Evolutionary conservation across 92 coral and sea anemone species (phyloP), one percentile per base, ranked within the genome.

Genomic region (Phenganax marumi): DNA sequence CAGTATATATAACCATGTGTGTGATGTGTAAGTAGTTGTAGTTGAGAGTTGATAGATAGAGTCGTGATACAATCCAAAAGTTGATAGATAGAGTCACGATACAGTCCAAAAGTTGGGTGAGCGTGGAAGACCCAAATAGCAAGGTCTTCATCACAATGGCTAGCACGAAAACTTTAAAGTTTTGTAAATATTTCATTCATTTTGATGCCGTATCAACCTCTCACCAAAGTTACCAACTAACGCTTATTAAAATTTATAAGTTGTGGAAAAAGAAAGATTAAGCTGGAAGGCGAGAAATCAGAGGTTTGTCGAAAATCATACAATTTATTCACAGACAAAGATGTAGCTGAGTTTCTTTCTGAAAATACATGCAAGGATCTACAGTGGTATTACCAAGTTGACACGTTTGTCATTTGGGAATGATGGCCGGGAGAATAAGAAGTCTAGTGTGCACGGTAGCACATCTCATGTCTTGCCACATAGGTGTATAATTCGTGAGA

Each of bases 401-500:
- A 75, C 64, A 75, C 81, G 81, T 9, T 51, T 75, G 10, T 52
- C 65, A 53, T 50, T 75, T 18, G 58, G 11, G 60, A 11, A 50
- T 50, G 79, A 52, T 50, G 7, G 50, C 24, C 65, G 25, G 2
- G 48, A 3, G 13, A 18, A 62, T 43, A 62, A 22, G 69, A 56
- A 17, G 62, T 56, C 60, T 50, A 8, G 65, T 55, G 68, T 75
- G 26, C 24, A 60, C 16, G 79, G 61, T 50, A 3, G 61, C 19
- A 52, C 68, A 55, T 75, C 81, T 76, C 66, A 76, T 76, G 81
- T 76, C 54, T n/a, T 76, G 46, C 54, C 4, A 23, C 81, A 68
- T 10, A 55, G 21, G 69, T 76, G 81, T 69, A 76, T 76, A 55
- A 53, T 76, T 76, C 57, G 70, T 76, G 81, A 76, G 53, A 76